phyloP scores from a whole-genome alignment of 2,113 vertebrate species.

The Erythrolamprus reginae region DNA sequence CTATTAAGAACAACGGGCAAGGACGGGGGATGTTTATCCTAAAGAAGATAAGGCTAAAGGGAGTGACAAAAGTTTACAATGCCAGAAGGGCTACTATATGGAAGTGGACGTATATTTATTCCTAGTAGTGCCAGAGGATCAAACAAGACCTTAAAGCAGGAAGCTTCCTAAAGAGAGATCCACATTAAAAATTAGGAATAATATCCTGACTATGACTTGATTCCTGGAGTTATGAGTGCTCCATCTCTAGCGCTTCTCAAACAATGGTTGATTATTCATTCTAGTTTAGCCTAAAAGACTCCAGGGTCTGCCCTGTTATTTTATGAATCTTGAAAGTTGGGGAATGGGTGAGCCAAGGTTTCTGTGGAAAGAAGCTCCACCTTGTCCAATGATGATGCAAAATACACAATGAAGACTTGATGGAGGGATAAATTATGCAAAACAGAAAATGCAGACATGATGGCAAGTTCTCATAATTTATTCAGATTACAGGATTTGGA shows the following conservation, averaged over 20 bases:
- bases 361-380: neutral
- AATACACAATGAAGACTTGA: neutral
- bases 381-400: neutral
- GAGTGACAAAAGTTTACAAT: neutral
- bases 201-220: neutral
- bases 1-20: neutral
- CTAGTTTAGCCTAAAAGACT: neutral
- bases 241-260: neutral
- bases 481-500: slow-evolving; percentile 16
- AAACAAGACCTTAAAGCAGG: neutral
- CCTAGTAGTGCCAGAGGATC: neutral
- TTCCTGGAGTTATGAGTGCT: neutral
- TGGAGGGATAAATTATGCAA: slow-evolving; percentile 21
- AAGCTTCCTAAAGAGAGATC: neutral
- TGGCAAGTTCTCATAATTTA: slow-evolving; percentile 14
- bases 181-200: neutral
- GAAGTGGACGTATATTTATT: neutral
- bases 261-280: neutral
- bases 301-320: neutral
- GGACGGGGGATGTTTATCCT: neutral
- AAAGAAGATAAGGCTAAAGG: neutral
- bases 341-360: neutral
- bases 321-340: neutral
- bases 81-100: neutral
- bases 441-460: slow-evolving; percentile 8